Evolutionary conservation across 2,113 vertebrate species (phyloP).

Genomic region (Mormoops blainvillei): DNA sequence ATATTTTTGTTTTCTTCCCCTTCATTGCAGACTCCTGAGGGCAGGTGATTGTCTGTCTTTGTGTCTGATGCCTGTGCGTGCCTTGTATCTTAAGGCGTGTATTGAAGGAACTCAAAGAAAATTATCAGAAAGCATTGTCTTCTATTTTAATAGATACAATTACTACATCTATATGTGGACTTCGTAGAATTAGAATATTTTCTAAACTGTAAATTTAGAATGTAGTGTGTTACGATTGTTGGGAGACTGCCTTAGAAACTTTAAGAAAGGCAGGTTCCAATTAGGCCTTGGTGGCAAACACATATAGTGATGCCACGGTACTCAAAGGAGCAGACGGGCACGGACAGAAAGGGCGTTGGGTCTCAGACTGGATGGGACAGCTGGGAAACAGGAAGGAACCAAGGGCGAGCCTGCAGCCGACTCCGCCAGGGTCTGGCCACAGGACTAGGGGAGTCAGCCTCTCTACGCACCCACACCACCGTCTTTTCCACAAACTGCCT

Average conservation of each 20-base stretch:
- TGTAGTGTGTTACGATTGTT: neutral
- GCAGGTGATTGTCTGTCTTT: neutral
- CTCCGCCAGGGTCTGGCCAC: neutral
- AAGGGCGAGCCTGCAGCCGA: neutral
- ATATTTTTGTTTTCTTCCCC: neutral
- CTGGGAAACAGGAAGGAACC: neutral
- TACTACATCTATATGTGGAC: neutral
- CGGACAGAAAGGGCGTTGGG: neutral
- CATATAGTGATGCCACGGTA: neutral
- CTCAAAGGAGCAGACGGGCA: neutral
- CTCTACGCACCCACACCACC: neutral
- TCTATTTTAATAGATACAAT: neutral
- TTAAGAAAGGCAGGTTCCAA: neutral
- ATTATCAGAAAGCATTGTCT: neutral
- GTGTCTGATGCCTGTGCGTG: neutral
- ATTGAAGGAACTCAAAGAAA: neutral
- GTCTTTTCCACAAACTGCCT: neutral
- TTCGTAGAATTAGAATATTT: neutral
- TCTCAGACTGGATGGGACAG: neutral
- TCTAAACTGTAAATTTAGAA: neutral
- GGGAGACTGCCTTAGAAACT: neutral
- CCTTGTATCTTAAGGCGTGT: neutral
- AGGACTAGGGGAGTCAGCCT: too few species aligned
- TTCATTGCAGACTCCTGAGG: neutral
- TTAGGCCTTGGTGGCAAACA: neutral